Base-by-base conservation (phyloP, 2,888 invertebrate genomes). In the Tachystola acroxantha region DNA sequence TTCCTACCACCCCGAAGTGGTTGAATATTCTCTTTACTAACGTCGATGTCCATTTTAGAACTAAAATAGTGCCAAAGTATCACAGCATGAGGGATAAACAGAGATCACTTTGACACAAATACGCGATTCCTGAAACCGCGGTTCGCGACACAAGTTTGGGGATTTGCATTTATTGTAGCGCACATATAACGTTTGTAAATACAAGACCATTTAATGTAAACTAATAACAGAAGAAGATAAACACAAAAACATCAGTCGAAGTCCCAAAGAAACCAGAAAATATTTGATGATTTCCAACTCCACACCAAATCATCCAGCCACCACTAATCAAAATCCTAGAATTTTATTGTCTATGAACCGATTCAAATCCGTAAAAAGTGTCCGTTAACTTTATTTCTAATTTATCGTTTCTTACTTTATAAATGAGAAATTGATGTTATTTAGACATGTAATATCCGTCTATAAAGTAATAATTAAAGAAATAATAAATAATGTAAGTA, bases 1-100 rank as follows among this genome's bases (percentile, higher is more conserved):
- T 95, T 94, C 57, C 98, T 90, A 27, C 98, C 98, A 54, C 94
- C 93, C 56, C 93, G 91, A 48, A 98, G 82, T 33, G 98, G 98
- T 71, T 96, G 96, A 59, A 98, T 97, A 80, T 98, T 98, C 87
- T 98, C 98, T 81, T 98, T 98, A 57, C 93, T 92, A 59, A 89
- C 82, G 79, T 92, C 92, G 74, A 93, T 91, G 84, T 93, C 91
- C 93, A 93, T 93, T 60, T 85, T 89, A 87, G 48, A 68, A 68
- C 57, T 62, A 62, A 64, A 65, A 53, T 62, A 62, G 40, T 54
- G 56, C 60, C 61, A 62, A 73, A 70, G 55, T 74, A 74, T 76
- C 72, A 79, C 71, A 70, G 67, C 79, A 79, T 79, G 65, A 73
- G 72, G 64, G 56, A 73, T 68, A 77, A 80, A 80, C 76, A 79